Conservation (phyloP, 1,140 invertebrate species). For the Drosophila obscura region DNA sequence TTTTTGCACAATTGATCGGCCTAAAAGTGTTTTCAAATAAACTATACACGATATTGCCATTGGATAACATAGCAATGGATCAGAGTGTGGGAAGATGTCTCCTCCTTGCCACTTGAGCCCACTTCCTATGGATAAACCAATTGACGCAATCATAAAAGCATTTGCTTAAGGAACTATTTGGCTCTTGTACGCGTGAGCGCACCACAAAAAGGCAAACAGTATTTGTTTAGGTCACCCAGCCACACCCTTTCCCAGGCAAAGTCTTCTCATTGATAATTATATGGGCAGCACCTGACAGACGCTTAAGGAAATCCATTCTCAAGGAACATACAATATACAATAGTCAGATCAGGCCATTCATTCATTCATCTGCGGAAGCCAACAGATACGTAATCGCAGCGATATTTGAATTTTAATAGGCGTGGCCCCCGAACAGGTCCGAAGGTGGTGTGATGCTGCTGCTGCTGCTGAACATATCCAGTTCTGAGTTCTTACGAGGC, state of each 20-base stretch:
- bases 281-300: slow-evolving; percentile 9
- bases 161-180: not conserved
- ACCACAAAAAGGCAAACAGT: not conserved
- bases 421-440: slow-evolving; percentile 50
- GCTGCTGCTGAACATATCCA: slow-evolving; percentile 45
- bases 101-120: too few species aligned
- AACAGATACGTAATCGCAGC: slow-evolving; percentile 17
- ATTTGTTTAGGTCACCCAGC: slow-evolving; percentile 11
- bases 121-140: not conserved
- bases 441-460: slow-evolving; percentile 16
- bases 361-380: slow-evolving; percentile 30
- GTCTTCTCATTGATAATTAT: slow-evolving; percentile 12
- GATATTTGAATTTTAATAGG: slow-evolving; percentile 34
- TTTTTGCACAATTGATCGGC: too few species aligned
- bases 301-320: slow-evolving; percentile 14
- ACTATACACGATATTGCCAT: too few species aligned
- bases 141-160: slow-evolving; percentile 7
- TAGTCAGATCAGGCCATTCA: slow-evolving; percentile 11
- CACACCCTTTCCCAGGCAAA: not conserved
- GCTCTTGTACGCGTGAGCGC: too few species aligned
- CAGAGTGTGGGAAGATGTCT: too few species aligned
- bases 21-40: too few species aligned
- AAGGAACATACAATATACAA: slow-evolving; percentile 18
- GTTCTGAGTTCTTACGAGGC: slow-evolving; percentile 53
- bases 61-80: too few species aligned